A percentile compares a stretch with the other conserved stretches of the same genome.
phyloP scores from a whole-genome alignment of 2,888 invertebrate species.

The Acanthosepion pharaonis region DNA sequence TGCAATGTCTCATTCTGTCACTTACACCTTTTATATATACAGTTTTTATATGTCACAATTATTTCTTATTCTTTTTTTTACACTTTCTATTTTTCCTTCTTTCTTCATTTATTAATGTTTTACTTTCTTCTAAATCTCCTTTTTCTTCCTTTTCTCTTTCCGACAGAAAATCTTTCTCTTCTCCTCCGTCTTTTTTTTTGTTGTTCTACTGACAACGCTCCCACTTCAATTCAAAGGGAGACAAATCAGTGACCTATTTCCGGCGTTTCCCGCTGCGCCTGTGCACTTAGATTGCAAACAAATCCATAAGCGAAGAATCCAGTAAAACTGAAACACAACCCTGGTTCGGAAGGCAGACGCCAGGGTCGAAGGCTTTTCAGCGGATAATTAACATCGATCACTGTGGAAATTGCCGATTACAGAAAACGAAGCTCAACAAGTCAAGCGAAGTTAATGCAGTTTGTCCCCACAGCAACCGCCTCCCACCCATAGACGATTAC shows the following conservation, averaged over 20 bases:
- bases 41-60: not conserved
- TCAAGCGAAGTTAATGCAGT: not conserved
- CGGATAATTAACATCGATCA: conserved; percentile 1
- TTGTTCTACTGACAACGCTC: not conserved
- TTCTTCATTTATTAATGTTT: not conserved
- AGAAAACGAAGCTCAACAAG: conserved; percentile 9
- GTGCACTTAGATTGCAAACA: not conserved
- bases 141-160: not conserved
- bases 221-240: not conserved
- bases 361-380: not conserved
- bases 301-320: not conserved
- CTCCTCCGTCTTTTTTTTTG: not conserved
- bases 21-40: not conserved
- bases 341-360: not conserved
- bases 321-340: not conserved
- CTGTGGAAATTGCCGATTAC: not conserved
- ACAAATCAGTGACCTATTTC: not conserved
- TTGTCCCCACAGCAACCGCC: not conserved
- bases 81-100: not conserved
- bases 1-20: not conserved
- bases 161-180: not conserved
- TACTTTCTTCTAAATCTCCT: not conserved
- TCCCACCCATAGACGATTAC: not conserved
- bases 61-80: not conserved
- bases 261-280: not conserved